Conservation (phyloP, 2,888 invertebrate genomes). For the Amiota communis region DNA sequence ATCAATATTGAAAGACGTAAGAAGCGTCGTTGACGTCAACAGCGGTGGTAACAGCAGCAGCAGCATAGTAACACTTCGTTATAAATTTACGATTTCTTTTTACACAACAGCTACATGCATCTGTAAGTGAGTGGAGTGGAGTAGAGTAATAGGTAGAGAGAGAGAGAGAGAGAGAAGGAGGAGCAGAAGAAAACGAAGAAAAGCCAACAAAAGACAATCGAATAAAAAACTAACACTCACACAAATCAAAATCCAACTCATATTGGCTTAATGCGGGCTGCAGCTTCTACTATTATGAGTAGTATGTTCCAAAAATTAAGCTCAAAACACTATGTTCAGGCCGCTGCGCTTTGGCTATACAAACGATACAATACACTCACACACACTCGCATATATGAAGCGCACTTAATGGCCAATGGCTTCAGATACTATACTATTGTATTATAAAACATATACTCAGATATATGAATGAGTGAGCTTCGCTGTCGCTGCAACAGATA, state of each 20-base stretch:
- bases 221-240: too few species aligned
- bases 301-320: constrained; percentile 32
- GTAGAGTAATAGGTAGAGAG: too few species aligned
- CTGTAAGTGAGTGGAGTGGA: too few species aligned
- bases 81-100: not conserved
- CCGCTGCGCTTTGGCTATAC: too few species aligned
- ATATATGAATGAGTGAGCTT: not conserved
- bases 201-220: too few species aligned
- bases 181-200: constrained; percentile 34
- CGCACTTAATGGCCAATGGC: not conserved
- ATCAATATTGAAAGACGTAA: not conserved
- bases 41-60: not conserved
- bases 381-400: not conserved
- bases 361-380: not conserved
- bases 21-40: not conserved
- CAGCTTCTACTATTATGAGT: too few species aligned
- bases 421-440: too few species aligned
- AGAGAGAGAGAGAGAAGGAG: constrained; percentile 30
- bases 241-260: too few species aligned
- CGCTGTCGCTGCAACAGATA: not conserved
- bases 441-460: not conserved
- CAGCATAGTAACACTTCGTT: constrained; percentile 27
- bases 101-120: too few species aligned
- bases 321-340: constrained; percentile 32
- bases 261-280: too few species aligned